A percentile compares a stretch with the other conserved stretches of the same genome.
These are phyloP conservation scores for Cephus spinipes DNA, from an alignment of 2,888 invertebrate species.

Conservation along the genomic window DNA sequence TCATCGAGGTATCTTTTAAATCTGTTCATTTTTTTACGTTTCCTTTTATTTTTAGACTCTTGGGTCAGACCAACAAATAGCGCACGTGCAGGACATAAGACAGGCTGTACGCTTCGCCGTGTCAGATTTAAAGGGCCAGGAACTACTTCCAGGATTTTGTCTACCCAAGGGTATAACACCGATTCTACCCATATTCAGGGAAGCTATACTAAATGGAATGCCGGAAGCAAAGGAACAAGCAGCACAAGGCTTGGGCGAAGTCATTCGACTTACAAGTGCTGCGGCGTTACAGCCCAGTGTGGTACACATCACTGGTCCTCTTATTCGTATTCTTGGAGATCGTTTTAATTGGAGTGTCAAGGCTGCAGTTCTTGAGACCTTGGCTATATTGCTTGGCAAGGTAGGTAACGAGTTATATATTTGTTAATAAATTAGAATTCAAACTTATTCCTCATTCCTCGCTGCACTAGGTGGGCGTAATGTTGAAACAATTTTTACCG, in stretches of 20 bases:
- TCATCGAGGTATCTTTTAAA: neutral
- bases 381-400: constrained; percentile 92
- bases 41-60: constrained; percentile 71
- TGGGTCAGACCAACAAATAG: constrained; percentile 85
- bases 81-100: constrained; percentile 89
- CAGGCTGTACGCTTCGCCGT: constrained; percentile 93
- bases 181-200: constrained; percentile 93
- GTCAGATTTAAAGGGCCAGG: constrained; percentile 83
- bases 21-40: constrained; percentile 1
- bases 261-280: constrained; percentile 87
- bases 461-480: constrained; percentile 81
- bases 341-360: constrained; percentile 95
- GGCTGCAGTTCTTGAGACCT: constrained; percentile 93
- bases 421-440: neutral
- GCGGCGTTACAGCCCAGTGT: constrained; percentile 94
- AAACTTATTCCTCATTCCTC: neutral
- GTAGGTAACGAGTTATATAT: constrained; percentile 64
- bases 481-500: constrained; percentile 97
- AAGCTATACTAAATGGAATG: constrained; percentile 94
- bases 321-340: constrained; percentile 97
- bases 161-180: constrained; percentile 94
- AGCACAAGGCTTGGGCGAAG: constrained; percentile 85
- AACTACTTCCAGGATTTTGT: constrained; percentile 91
- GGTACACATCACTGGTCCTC: constrained; percentile 96
- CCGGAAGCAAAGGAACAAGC: constrained; percentile 97